Evolutionary conservation across 2,113 vertebrate genomes (phyloP).

Genomic region (Erinaceus europaeus): DNA sequence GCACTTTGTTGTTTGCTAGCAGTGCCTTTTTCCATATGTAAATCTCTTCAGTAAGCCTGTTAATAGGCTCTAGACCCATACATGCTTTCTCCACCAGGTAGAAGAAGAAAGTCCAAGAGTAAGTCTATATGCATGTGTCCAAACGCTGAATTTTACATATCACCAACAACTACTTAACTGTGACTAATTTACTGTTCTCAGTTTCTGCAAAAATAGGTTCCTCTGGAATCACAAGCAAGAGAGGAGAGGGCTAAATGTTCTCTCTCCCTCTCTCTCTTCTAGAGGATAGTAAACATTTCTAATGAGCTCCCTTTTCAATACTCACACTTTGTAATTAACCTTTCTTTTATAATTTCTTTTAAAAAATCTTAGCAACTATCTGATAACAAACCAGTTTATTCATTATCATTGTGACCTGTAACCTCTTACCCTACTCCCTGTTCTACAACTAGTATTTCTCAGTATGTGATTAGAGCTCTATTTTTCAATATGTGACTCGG

Average conservation of each 20-base stretch:
- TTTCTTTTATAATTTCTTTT: background rate
- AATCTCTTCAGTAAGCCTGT: background rate
- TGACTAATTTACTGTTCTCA: background rate
- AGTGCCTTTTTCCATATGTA: background rate
- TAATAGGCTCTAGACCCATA: background rate
- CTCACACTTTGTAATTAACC: background rate
- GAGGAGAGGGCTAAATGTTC: background rate
- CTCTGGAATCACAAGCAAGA: background rate
- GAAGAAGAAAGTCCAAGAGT: background rate
- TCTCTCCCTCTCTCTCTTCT: background rate
- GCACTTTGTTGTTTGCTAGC: background rate
- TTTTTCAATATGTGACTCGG: background rate
- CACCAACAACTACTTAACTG: background rate
- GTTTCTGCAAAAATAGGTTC: background rate
- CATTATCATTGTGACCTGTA: background rate
- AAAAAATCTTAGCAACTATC: background rate
- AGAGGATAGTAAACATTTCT: background rate
- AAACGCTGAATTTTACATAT: background rate
- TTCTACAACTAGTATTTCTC: background rate
- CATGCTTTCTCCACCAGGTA: background rate
- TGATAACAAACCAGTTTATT: constrained; percentile 18
- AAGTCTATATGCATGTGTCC: background rate
- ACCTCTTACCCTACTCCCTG: background rate
- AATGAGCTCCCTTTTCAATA: background rate
- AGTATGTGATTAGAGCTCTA: background rate